phyloP scores from a whole-genome alignment of 2,797 vertebrate species.

The Lagocephalus sceleratus region DNA sequence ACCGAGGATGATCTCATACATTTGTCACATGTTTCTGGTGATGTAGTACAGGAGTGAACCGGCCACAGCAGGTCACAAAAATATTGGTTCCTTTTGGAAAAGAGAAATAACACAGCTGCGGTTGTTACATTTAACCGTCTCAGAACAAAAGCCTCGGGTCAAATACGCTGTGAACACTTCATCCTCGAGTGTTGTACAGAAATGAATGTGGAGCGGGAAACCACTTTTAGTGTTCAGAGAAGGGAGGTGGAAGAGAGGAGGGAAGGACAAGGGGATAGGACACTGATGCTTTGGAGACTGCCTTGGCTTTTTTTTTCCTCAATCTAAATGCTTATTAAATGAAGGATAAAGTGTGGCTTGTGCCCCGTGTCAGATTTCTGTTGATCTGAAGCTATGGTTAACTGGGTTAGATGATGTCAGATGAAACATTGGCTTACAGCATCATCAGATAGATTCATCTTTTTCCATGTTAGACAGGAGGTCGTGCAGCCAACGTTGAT shows the following conservation, averaged over 20 bases:
- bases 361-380: background rate
- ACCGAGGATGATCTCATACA: background rate
- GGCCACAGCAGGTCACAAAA: too few species aligned
- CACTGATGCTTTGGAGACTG: constrained; percentile 22
- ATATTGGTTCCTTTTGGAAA: constrained; percentile 16
- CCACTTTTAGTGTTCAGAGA: constrained; percentile 19
- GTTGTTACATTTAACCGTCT: constrained; percentile 20
- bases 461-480: background rate
- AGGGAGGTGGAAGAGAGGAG: constrained; percentile 7
- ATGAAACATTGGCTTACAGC: background rate
- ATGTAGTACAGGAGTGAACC: too few species aligned
- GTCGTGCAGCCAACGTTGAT: background rate
- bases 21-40: too few species aligned
- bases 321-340: constrained; percentile 4
- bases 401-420: background rate
- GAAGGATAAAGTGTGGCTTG: background rate
- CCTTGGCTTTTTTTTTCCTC: constrained; percentile 8
- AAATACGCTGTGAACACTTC: constrained; percentile 32
- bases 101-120: constrained; percentile 13
- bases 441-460: background rate
- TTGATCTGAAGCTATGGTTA: background rate
- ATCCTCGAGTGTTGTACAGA: constrained; percentile 32
- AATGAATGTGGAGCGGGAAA: constrained; percentile 27
- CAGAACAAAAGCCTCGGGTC: constrained; percentile 34
- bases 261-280: constrained; percentile 15